phyloP scores from a whole-genome alignment of 2,113 vertebrate species.

The Marmota monax region DNA sequence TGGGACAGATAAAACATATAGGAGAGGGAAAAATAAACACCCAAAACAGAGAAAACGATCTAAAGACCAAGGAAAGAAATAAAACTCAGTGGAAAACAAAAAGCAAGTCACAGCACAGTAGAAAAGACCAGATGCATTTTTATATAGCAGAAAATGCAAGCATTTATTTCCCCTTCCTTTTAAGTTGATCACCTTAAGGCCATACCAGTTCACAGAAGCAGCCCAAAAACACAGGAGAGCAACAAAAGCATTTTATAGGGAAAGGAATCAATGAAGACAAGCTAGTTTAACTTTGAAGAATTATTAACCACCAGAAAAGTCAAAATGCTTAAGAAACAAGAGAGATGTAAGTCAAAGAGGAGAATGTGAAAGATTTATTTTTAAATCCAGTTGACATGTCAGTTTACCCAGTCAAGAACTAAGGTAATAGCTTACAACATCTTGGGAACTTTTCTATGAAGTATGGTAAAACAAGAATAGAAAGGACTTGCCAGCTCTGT shows the following conservation, averaged over 20 bases:
- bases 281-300: slow-evolving; percentile 69
- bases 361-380: slow-evolving; percentile 66
- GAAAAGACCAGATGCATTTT: slow-evolving; percentile 58
- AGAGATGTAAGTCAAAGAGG: slow-evolving; percentile 66
- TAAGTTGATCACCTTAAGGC: slow-evolving; percentile 72
- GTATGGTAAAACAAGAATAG: slow-evolving; percentile 55
- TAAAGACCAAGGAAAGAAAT: slow-evolving; percentile 56
- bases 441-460: slow-evolving; percentile 72
- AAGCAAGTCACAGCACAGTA: background rate
- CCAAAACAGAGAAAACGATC: background rate
- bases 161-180: slow-evolving; percentile 65
- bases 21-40: background rate
- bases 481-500: slow-evolving; percentile 50
- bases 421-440: slow-evolving; percentile 78
- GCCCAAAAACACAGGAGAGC: slow-evolving; percentile 44
- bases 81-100: slow-evolving; percentile 49
- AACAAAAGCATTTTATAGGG: slow-evolving; percentile 46
- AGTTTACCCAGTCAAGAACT: slow-evolving; percentile 75
- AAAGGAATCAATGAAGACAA: slow-evolving; percentile 77
- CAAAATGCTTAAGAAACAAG: slow-evolving; percentile 76
- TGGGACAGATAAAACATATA: slow-evolving; percentile 53
- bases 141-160: slow-evolving; percentile 57
- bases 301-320: slow-evolving; percentile 76
- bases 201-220: slow-evolving; percentile 67
- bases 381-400: slow-evolving; percentile 72